Evolutionary conservation across 1,140 invertebrate species (phyloP).

Genomic region (Gonioctena quinquepunctata): DNA sequence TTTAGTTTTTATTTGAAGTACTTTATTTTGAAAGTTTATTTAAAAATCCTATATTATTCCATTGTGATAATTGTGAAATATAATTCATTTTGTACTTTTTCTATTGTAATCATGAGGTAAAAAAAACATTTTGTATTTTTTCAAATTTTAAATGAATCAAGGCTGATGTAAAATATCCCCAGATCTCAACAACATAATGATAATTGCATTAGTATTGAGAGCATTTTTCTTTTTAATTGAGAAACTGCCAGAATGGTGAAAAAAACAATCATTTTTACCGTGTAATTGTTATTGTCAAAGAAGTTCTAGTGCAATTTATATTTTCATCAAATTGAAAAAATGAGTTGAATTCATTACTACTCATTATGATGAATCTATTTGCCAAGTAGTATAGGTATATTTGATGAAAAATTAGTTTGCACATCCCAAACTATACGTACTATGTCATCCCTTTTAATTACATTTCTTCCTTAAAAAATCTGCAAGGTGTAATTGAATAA

Average conservation of each 20-base stretch:
- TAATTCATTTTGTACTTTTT: constrained; percentile 24
- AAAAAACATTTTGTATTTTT: background rate
- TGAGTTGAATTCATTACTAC: background rate
- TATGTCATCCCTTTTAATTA: background rate
- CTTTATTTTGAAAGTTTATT: constrained; percentile 20
- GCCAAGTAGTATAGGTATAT: background rate
- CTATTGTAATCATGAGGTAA: constrained; percentile 4
- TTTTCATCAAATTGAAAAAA: background rate
- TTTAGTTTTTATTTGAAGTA: constrained; percentile 15
- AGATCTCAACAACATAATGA: background rate
- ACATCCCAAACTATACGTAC: background rate
- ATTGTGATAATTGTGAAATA: constrained; percentile 15
- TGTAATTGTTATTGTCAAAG: background rate
- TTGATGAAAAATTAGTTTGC: background rate
- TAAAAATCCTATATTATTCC: constrained; percentile 1
- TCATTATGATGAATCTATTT: background rate
- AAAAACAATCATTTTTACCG: background rate
- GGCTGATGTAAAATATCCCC: constrained; percentile 5
- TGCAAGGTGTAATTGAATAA: background rate
- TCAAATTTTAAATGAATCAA: background rate
- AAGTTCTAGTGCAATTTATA: background rate
- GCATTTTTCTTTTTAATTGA: background rate
- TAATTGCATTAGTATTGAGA: background rate
- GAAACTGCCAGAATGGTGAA: background rate
- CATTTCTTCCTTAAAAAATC: background rate